phyloP scores from a whole-genome alignment of 2,888 invertebrate species.

The Parthenolecanium corni region DNA sequence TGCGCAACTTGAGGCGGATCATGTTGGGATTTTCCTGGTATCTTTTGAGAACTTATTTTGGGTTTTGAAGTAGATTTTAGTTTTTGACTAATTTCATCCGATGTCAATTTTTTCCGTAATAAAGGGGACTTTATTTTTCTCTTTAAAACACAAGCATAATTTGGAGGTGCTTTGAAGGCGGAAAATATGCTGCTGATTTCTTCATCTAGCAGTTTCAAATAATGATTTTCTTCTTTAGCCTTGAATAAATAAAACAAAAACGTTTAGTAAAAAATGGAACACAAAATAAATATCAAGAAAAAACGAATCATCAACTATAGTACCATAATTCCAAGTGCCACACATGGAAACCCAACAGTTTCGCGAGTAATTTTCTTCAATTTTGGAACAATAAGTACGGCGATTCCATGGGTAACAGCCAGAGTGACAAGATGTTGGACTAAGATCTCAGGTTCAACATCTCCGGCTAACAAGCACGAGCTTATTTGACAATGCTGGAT shows the following conservation, averaged over 20 bases:
- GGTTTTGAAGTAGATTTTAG: no score
- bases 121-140: background rate
- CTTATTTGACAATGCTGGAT: background rate
- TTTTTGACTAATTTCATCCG: no score
- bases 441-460: slow-evolving; percentile 2
- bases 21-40: background rate
- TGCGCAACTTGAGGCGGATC: background rate
- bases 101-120: no score
- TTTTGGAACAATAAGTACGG: slow-evolving; percentile 10
- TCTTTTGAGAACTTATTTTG: no score
- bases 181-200: background rate
- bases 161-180: background rate
- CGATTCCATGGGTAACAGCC: slow-evolving; percentile 1
- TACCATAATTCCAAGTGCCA: slow-evolving; percentile 11
- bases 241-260: background rate
- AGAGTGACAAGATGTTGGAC: background rate
- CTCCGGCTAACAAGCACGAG: slow-evolving; percentile 15
- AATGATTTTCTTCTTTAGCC: background rate
- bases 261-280: background rate
- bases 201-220: background rate
- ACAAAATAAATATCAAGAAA: no score
- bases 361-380: background rate
- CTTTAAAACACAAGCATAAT: background rate
- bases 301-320: no score
- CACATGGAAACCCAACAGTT: slow-evolving; percentile 9